Base-by-base conservation (phyloP, 2,888 invertebrate genomes). In the Girardia tigrina region DNA sequence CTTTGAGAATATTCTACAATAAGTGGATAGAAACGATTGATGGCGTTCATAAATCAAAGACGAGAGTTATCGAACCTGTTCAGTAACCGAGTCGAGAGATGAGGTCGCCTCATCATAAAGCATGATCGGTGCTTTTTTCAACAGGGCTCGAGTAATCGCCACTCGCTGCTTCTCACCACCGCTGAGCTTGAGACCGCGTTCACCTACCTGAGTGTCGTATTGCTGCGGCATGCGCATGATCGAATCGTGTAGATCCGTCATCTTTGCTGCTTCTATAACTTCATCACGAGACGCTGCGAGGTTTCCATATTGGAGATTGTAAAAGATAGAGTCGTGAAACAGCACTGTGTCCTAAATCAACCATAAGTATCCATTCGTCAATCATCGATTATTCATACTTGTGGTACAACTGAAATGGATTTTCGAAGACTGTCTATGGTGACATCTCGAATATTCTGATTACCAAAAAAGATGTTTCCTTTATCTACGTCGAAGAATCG, bases 141-240 rank as follows among this genome's bases (percentile, higher is more conserved):
- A 86, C 79, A 98, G 92, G 12, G 97, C 94, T 78, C 98, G 87
- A 0, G 97, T 97, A 81, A 98, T 98, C 1, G 97, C 94, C 0
- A 98, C 94, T 76, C 98, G 88, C 83, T 98, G 98, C 82, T 98
- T 98, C 86, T 99, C 98, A 0, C 98, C 98, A n/a, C 97, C 97
- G 0, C 94, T 94, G 75, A 98, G 86, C 85, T 92, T 93, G 72
- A 93, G 85, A 0, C 93, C 93, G 77, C 93, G 87, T 86, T 98
- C 97, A n/a, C 98, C 98, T 1, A 99, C 97, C 81, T 90, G 85
- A 0, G 88, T 88, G 0, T 88, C 83, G 80, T 89, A 90, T 27
- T 88, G 87, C 0, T 80, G 73, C 90, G 93, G 94, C 82, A 86
- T 85, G 70, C 81, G 79, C 26, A 88, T 80, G 70, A 99, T 92